These are phyloP conservation scores for Mimachlamys varia DNA, from an alignment of 2,888 invertebrate species.

Conservation along the genomic window DNA sequence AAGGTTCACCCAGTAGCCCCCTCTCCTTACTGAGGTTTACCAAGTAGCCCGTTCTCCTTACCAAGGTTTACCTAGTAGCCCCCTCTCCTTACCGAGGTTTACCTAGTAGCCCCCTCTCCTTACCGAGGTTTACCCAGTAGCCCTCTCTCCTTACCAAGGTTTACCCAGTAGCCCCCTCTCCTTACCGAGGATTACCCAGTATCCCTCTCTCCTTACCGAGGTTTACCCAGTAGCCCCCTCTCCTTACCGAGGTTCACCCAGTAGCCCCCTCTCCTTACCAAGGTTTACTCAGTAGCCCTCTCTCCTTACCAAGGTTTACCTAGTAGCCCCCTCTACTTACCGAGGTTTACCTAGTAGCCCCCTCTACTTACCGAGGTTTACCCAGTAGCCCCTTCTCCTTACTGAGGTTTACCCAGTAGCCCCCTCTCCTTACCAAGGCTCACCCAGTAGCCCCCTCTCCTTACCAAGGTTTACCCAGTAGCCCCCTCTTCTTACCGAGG, in stretches of 20 bases:
- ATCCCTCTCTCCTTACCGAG: constrained; percentile 74
- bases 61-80: not conserved
- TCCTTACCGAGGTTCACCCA: not conserved
- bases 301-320: not conserved
- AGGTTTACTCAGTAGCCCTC: not conserved
- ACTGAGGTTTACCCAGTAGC: no score
- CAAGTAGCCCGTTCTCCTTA: not conserved
- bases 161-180: not conserved
- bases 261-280: not conserved
- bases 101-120: constrained; percentile 82
- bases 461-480: constrained; percentile 15
- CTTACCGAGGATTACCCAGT: no score
- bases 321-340: not conserved
- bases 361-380: no score
- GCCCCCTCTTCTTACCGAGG: not conserved
- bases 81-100: constrained; percentile 78
- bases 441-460: not conserved
- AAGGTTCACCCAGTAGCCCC: not conserved
- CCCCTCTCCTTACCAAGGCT: not conserved
- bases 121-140: not conserved
- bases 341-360: not conserved
- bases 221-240: not conserved
- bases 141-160: not conserved
- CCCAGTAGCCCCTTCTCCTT: no score
- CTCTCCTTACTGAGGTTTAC: not conserved